Evolutionary conservation across 1,140 invertebrate genomes (phyloP).

Genomic region (Papilio machaon): DNA sequence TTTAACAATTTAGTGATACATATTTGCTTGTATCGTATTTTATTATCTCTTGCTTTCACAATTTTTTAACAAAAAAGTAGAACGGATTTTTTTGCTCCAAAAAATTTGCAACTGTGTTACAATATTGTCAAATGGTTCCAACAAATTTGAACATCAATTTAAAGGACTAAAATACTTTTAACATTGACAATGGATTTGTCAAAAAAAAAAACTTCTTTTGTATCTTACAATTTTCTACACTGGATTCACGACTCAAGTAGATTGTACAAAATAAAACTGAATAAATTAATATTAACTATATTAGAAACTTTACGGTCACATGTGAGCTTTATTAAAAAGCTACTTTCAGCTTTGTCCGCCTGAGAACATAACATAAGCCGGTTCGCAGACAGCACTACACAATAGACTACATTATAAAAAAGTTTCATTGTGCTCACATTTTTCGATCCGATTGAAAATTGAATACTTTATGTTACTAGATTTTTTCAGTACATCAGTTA

Average conservation of each 20-base stretch:
- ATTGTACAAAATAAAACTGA: background rate
- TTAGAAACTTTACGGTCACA: constrained; percentile 4
- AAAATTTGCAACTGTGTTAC: too few species aligned
- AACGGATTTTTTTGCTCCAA: too few species aligned
- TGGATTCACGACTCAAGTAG: too few species aligned
- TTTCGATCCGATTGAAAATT: constrained; percentile 18
- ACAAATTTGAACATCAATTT: too few species aligned
- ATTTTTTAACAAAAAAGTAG: too few species aligned
- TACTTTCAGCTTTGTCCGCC: constrained; percentile 16
- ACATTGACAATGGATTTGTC: too few species aligned
- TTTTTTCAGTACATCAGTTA: background rate
- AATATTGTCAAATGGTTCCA: too few species aligned
- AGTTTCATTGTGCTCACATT: constrained; percentile 19
- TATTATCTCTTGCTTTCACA: background rate
- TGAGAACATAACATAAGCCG: constrained; percentile 18
- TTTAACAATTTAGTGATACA: background rate
- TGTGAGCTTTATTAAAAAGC: constrained; percentile 18
- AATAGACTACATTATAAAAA: constrained; percentile 24
- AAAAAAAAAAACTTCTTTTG: too few species aligned
- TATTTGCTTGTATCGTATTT: background rate
- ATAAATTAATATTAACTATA: background rate
- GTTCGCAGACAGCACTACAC: constrained; percentile 10
- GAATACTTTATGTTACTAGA: background rate
- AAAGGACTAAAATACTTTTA: too few species aligned
- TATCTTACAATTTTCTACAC: too few species aligned